phyloP scores from a whole-genome alignment of 2,797 vertebrate genomes.

The Oreochromis mossambicus region DNA sequence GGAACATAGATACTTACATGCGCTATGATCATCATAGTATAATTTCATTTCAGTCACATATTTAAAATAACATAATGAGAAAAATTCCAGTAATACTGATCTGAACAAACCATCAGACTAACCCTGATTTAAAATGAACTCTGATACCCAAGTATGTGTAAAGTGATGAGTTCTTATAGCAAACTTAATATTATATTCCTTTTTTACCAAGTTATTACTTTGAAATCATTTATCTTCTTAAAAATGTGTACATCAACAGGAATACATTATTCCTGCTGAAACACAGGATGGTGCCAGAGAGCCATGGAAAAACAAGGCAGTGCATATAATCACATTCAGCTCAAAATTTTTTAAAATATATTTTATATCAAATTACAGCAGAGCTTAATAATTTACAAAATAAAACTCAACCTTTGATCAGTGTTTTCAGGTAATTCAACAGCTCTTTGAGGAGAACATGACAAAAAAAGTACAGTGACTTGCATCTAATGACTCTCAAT shows the following conservation, averaged over 20 bases:
- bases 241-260: not conserved
- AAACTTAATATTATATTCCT: not conserved
- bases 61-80: not conserved
- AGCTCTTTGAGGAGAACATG: not conserved
- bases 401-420: not conserved
- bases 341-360: not conserved
- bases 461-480: not conserved
- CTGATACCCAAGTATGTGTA: not conserved
- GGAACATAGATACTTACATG: not conserved
- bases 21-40: not conserved
- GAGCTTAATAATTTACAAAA: not conserved
- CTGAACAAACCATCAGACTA: not conserved
- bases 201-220: not conserved
- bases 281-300: conserved; percentile 77
- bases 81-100: not conserved
- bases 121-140: not conserved
- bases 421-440: not conserved
- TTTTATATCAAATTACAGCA: not conserved
- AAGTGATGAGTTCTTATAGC: not conserved
- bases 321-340: not conserved
- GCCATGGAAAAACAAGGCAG: conserved; percentile 16
- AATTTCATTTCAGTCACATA: not conserved
- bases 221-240: not conserved
- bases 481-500: not conserved
- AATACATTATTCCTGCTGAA: conserved; percentile 34